phyloP scores from a whole-genome alignment of 2,113 vertebrate species.

The Romanogobio albipinnatus region DNA sequence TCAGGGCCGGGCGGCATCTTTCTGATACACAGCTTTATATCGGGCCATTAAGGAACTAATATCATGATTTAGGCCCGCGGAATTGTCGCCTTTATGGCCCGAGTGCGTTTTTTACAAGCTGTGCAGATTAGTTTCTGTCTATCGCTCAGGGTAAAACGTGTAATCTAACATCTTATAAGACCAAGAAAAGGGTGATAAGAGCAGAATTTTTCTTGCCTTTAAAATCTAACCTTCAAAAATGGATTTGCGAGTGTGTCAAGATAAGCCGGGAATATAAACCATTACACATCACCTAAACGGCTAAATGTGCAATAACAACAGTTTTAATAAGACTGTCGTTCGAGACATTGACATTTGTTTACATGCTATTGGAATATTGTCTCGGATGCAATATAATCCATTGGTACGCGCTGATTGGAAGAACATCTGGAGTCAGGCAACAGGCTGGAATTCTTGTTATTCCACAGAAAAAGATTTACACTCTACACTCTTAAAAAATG shows the following conservation, averaged over 20 bases:
- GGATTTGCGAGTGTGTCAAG: conserved; percentile 71
- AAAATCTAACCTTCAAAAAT: conserved; percentile 74
- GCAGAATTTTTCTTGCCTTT: conserved; percentile 66
- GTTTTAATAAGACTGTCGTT: conserved; percentile 16
- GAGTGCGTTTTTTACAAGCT: conserved; percentile 55
- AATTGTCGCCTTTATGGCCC: conserved; percentile 59
- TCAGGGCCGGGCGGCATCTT: conserved; percentile 21
- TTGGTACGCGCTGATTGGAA: background rate
- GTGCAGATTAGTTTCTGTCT: conserved; percentile 71
- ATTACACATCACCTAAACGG: conserved; percentile 57
- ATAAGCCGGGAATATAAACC: conserved; percentile 65
- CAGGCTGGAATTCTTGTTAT: background rate
- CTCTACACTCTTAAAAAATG: background rate
- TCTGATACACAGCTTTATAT: conserved; percentile 53
- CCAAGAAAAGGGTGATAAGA: conserved; percentile 50
- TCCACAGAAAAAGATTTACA: background rate
- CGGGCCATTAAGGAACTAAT: conserved; percentile 65
- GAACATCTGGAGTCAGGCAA: background rate
- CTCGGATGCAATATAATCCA: background rate
- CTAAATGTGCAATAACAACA: conserved; percentile 17
- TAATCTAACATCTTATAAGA: conserved; percentile 70
- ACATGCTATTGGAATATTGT: background rate
- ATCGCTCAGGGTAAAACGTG: conserved; percentile 70
- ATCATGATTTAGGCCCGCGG: conserved; percentile 60
- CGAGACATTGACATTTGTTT: conserved; percentile 9